Evolutionary conservation across 2,888 invertebrate species (phyloP).

Genomic region (Neoaliturus tenellus): DNA sequence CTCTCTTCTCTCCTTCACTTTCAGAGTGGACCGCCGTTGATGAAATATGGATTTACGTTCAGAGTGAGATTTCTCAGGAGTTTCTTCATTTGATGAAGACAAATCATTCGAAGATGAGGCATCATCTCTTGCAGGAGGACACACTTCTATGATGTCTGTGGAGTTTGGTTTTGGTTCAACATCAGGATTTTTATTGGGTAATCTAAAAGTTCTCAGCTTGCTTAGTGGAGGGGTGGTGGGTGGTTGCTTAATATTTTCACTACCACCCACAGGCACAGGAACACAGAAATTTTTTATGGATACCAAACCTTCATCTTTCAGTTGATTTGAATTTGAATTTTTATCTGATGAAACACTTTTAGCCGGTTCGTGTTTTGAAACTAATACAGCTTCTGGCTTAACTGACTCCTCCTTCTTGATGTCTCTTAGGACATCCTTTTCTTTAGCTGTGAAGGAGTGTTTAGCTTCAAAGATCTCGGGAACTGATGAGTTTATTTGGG

Average conservation of each 20-base stretch:
- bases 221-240: not conserved
- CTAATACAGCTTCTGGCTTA: not conserved
- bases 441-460: not conserved
- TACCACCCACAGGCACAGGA: not conserved
- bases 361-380: not conserved
- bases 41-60: slow-evolving; percentile 69
- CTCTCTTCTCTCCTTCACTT: slow-evolving; percentile 74
- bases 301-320: not conserved
- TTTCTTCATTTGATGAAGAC: slow-evolving; percentile 60
- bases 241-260: not conserved
- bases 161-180: not conserved
- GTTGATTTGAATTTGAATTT: not conserved
- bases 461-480: not conserved
- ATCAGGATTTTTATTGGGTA: slow-evolving; percentile 26
- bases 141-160: slow-evolving; percentile 58
- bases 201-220: slow-evolving; percentile 20
- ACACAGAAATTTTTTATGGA: not conserved
- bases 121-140: slow-evolving; percentile 63
- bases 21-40: slow-evolving; percentile 75
- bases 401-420: not conserved
- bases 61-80: slow-evolving; percentile 55
- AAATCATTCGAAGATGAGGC: slow-evolving; percentile 57
- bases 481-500: not conserved
- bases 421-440: not conserved
- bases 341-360: not conserved